Evolutionary conservation across 2,113 vertebrate species (phyloP), one percentile per base, ranked within the genome.

Genomic region (Takifugu flavidus): DNA sequence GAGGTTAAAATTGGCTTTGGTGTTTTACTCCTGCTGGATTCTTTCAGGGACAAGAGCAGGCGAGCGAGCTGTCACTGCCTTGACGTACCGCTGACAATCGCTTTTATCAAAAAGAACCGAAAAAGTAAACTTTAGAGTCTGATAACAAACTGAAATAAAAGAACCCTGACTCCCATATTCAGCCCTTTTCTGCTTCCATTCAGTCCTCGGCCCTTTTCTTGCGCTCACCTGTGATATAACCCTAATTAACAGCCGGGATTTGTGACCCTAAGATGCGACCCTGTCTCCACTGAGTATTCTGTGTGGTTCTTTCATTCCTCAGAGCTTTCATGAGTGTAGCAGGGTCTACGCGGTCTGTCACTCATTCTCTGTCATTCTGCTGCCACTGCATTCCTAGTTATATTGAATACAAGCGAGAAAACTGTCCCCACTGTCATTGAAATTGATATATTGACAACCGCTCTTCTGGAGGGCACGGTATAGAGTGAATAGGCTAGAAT

Each of bases 211-310:
- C 52, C 72, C 11, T 53, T 49, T 75, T 77, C 56, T 63, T 42
- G 26, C 55, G 67, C 62, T 70, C 73, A 74, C 71, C 72, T 79
- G 61, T 82, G 77, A 84, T 82, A 74, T 74, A 77, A 66, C 77
- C 53, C 74, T 63, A 68, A 79, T 79, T 67, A 77, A 70, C 74
- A 72, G 70, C 62, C 52, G 20, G 57, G 59, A 72, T 78, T 59
- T 74, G 60, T 77, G 78, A 77, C 79, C 77, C 70, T 69, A 76
- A 82, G 81, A 72, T 70, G 58, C 66, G 75, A 72, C 13, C 54
- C 56, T 59, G 62, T 69, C 70, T 72, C 51, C 60, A 26, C 56
- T 55, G 59, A 75, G 56, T 69, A 39, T 39, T 39, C 34, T 39
- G 29, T 71, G 59, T 62, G 74, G 75, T 66, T 79, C 69, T 75